Evolutionary conservation across 2,797 vertebrate species (phyloP).

Genomic region (Moxostoma hubbsi): DNA sequence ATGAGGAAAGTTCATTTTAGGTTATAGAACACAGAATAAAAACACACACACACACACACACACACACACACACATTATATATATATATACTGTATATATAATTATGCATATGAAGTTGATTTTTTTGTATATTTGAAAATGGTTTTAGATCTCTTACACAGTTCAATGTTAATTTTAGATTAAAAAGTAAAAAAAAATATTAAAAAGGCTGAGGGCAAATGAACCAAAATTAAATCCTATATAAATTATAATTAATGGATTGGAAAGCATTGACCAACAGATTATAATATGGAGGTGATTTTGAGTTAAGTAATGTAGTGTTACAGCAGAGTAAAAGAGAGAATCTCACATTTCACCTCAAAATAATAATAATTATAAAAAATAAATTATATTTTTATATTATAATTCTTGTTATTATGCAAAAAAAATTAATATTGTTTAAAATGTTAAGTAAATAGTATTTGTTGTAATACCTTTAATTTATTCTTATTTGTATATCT

Average conservation of each 20-base stretch:
- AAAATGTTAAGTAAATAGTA: too few species aligned
- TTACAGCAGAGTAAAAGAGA: not conserved
- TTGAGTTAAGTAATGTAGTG: not conserved
- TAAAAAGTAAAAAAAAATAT: too few species aligned
- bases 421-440: too few species aligned
- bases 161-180: too few species aligned
- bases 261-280: not conserved
- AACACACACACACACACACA: too few species aligned
- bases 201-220: not conserved
- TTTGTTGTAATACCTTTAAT: too few species aligned
- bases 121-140: not conserved
- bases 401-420: too few species aligned
- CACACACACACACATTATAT: too few species aligned
- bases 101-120: constrained; percentile 49
- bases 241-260: not conserved
- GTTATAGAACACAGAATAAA: not conserved
- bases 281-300: not conserved
- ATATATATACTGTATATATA: not conserved
- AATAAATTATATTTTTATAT: too few species aligned
- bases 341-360: too few species aligned
- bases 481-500: too few species aligned
- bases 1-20: not conserved
- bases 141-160: not conserved
- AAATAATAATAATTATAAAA: not conserved
- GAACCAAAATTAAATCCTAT: not conserved